Evolutionary conservation across 1,140 invertebrate genomes (phyloP).

Genomic region (Trialeurodes vaporariorum): DNA sequence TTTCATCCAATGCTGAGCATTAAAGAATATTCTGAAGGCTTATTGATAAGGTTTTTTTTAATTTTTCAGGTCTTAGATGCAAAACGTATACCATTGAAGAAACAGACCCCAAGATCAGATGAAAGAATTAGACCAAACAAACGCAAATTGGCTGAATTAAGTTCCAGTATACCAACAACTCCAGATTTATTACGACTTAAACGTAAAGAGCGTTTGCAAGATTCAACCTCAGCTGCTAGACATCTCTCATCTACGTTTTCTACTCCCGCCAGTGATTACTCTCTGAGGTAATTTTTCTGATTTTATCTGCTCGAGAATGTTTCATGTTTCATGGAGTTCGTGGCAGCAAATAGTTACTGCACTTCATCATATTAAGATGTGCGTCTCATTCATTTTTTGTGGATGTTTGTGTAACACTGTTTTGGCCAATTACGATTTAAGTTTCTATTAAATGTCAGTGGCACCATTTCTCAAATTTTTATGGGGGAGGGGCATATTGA

Average conservation of each 20-base stretch:
- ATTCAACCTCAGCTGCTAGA: constrained; percentile 46
- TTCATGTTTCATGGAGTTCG: too few relatives aligned
- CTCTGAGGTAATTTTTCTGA: constrained; percentile 10
- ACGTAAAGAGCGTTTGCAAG: constrained; percentile 44
- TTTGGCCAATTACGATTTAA: too few relatives aligned
- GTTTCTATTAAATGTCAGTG: too few relatives aligned
- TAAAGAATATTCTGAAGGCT: not conserved
- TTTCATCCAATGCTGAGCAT: not conserved
- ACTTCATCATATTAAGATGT: too few relatives aligned
- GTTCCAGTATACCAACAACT: constrained; percentile 41
- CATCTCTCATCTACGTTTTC: constrained; percentile 9
- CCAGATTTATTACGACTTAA: constrained; percentile 46
- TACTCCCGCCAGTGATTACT: not conserved
- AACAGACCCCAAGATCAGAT: not conserved
- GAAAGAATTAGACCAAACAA: constrained; percentile 4
- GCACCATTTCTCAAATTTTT: too few relatives aligned
- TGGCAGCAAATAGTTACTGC: too few relatives aligned
- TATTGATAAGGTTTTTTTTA: constrained; percentile 1
- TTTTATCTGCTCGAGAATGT: too few relatives aligned
- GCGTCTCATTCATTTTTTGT: too few relatives aligned
- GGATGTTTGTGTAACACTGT: too few relatives aligned
- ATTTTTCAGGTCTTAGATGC: constrained; percentile 16
- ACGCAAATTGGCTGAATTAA: constrained; percentile 30
- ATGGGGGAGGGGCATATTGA: too few relatives aligned
- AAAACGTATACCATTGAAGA: constrained; percentile 20